Evolutionary conservation across 2,888 invertebrate species (phyloP), one percentile per base, ranked within the genome.

Genomic region (Boloria euphrosyne): DNA sequence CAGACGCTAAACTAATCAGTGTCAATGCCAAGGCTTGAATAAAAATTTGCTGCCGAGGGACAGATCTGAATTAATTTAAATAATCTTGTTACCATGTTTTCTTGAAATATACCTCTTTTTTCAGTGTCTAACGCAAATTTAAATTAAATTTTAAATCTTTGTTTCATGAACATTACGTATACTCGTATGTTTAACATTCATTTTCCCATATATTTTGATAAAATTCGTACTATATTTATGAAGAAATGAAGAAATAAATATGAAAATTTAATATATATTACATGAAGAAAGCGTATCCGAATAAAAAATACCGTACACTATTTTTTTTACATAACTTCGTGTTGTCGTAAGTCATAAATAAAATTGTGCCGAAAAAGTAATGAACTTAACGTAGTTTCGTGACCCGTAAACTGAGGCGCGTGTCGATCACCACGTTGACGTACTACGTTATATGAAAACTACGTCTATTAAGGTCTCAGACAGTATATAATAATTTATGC

Each of bases 1-100:
- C 76, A 79, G 80, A 80, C 75, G 79, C 78, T 77, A 81, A 76
- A 83, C 83, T 77, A 81, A 81, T 83, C 85, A 85, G 76, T 85
- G 84, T 84, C 86, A 86, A 78, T 86, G 83, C 75, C 85, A 85
- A 83, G 82, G 79, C 74, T 74, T 70, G 69, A 71, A 76, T 75
- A 73, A 74, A 71, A 60, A 46, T 71, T 72, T 74, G 44, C 62
- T 46, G 49, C 14, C 38, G 52, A 46, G 50, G 52, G 38, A 43
- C 51, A 22, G 46, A 55, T 16, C 50, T 52, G 57, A 67, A 59
- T 62, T 54, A 14, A 59, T 67, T 62, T 65, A n/a, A 31, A 59
- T 46, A 22, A 59, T 49, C 4, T 18, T 22, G 6, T 49, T 43
- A 18, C n/a, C 31, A 52, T 44, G 17, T 31, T 18, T 55, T 58